Evolutionary conservation across 2,888 invertebrate species (phyloP).

Genomic region (Microplitis manilae): DNA sequence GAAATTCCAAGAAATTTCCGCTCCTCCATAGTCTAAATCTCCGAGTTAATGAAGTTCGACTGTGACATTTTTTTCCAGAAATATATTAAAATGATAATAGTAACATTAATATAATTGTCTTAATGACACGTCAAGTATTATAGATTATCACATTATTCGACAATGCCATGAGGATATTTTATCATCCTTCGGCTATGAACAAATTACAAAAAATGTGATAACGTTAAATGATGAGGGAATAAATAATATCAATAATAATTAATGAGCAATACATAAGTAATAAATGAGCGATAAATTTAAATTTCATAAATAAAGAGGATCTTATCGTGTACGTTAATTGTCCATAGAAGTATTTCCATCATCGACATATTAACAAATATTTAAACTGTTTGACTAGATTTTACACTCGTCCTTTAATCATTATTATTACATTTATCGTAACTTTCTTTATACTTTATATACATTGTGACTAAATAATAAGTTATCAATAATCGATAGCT

Average conservation of each 20-base stretch:
- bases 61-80: neutral
- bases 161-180: slow-evolving; percentile 37
- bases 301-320: slow-evolving; percentile 21
- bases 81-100: slow-evolving; percentile 40
- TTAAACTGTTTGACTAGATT: slow-evolving; percentile 59
- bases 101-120: slow-evolving; percentile 20
- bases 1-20: no score
- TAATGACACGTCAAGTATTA: slow-evolving; percentile 29
- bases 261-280: slow-evolving; percentile 25
- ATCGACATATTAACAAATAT: slow-evolving; percentile 16
- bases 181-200: slow-evolving; percentile 20
- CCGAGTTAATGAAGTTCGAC: no score
- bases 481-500: slow-evolving; percentile 15
- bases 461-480: slow-evolving; percentile 47
- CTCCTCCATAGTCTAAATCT: no score
- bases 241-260: slow-evolving; percentile 34
- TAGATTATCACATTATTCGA: slow-evolving; percentile 57
- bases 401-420: slow-evolving; percentile 57
- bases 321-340: slow-evolving; percentile 15
- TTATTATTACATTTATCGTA: slow-evolving; percentile 13
- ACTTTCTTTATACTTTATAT: slow-evolving; percentile 13
- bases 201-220: slow-evolving; percentile 23
- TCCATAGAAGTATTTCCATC: neutral
- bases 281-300: neutral
- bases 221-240: slow-evolving; percentile 4